Evolutionary conservation across 2,888 invertebrate genomes (phyloP).

Genomic region (Chorisops tibialis): DNA sequence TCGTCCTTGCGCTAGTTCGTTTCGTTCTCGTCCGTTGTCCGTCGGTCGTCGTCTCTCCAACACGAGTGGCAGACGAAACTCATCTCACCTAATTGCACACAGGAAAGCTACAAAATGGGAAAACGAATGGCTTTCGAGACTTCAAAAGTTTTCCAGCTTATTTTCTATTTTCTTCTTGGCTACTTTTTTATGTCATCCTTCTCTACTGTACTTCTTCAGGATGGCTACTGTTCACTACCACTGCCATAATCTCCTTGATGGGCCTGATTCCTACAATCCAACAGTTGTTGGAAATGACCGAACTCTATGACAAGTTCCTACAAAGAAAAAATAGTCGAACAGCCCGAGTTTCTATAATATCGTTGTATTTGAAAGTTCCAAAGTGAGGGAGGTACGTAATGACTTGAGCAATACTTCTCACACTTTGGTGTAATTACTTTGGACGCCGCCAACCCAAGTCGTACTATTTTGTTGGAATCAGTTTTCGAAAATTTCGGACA

Average conservation of each 20-base stretch:
- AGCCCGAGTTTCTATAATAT: too few species aligned
- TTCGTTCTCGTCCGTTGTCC: conserved; percentile 3
- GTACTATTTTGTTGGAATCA: background rate
- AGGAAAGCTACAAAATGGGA: conserved; percentile 30
- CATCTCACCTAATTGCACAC: conserved; percentile 33
- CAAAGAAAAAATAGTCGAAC: background rate
- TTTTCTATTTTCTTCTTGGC: conserved; percentile 16
- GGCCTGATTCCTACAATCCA: background rate
- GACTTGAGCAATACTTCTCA: conserved; percentile 33
- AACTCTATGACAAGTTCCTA: background rate
- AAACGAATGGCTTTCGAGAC: conserved; percentile 30
- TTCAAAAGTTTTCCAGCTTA: conserved; percentile 26
- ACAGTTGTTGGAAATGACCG: too few species aligned
- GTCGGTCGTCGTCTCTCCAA: background rate
- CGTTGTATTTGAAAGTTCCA: too few species aligned
- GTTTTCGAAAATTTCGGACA: too few species aligned
- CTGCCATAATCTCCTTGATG: background rate
- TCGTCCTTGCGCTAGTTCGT: conserved; percentile 4
- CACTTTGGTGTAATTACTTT: conserved; percentile 33
- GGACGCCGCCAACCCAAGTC: conserved; percentile 12
- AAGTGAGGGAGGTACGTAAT: conserved; percentile 27
- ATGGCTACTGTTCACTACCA: background rate
- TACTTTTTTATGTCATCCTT: conserved; percentile 9
- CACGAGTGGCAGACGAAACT: conserved; percentile 29
- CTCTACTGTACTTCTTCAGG: background rate